A percentile compares a stretch with the other conserved stretches of the same genome.
phyloP scores from a whole-genome alignment of 2,888 invertebrate genomes.

The Xestobium rufovillosum region DNA sequence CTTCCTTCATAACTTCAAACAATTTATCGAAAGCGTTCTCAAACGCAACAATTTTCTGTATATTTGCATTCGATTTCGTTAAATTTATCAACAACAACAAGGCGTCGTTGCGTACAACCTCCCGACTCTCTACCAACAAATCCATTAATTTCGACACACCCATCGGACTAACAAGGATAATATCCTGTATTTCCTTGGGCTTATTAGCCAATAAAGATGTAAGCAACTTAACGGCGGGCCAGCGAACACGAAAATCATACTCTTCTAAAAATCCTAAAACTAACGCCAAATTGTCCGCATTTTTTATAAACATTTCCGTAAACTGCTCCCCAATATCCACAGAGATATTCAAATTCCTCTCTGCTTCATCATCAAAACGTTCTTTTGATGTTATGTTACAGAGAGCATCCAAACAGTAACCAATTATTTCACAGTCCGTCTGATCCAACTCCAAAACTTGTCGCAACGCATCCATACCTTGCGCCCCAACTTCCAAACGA shows the following conservation, averaged over 20 bases:
- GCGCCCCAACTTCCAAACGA: slow-evolving; percentile 92
- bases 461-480: slow-evolving; percentile 74
- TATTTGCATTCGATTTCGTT: slow-evolving; percentile 91
- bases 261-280: slow-evolving; percentile 84
- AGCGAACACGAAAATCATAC: slow-evolving; percentile 88
- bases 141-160: slow-evolving; percentile 98
- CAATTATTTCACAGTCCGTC: slow-evolving; percentile 84
- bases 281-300: slow-evolving; percentile 72
- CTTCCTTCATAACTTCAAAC: slow-evolving; percentile 60
- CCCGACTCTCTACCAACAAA: slow-evolving; percentile 83
- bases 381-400: slow-evolving; percentile 81
- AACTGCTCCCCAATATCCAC: slow-evolving; percentile 85
- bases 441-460: slow-evolving; percentile 82
- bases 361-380: slow-evolving; percentile 74
- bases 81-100: slow-evolving; percentile 83
- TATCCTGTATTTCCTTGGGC: slow-evolving; percentile 80
- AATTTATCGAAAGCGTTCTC: slow-evolving; percentile 97
- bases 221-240: slow-evolving; percentile 83
- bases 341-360: slow-evolving; percentile 42
- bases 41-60: slow-evolving; percentile 98
- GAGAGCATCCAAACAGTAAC: slow-evolving; percentile 86
- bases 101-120: slow-evolving; percentile 93
- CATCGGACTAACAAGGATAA: slow-evolving; percentile 85
- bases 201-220: slow-evolving; percentile 81
- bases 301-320: slow-evolving; percentile 95